Evolutionary conservation across 2,888 invertebrate genomes (phyloP), one percentile per base, ranked within the genome.

Genomic region (Leistus spinibarbis): DNA sequence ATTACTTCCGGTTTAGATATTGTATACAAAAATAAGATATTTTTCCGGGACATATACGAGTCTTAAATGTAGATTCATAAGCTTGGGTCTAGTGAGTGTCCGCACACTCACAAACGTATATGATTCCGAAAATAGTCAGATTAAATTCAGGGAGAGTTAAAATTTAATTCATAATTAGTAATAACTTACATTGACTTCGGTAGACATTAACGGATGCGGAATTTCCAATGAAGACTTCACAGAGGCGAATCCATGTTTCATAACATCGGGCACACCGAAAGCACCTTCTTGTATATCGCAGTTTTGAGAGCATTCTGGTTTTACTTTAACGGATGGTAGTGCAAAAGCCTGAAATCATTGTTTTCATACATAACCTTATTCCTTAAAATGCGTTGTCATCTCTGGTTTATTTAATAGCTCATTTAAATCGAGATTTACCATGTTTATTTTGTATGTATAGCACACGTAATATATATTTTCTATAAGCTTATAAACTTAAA

Each of bases 181-280:
- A 16, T 24, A 76, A 86, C 89, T 88, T 88, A 93, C 94, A 84
- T 90, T 90, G 81, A 84, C 86, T 84, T 92, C 92, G 1, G 93
- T 91, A 20, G 84, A 82, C 84, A 92, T 91, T 72, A 95, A 81
- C 0, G 93, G 92, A 86, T 95, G 94, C 66, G 87, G 82, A 63
- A 84, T 82, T 76, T 89, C 89, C 69, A 90, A 80, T 78, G 87
- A 88, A 24, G 87, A 84, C 80, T 87, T 88, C 0, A 88, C 86
- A 2, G 88, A 86, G 65, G 86, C 84, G 56, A 91, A 82, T 1
- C 92, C 92, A 76, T 85, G 86, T 23, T 89, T 86, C 85, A 94
- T 88, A 0, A 90, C 87, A 81, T 90, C 89, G 7, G 91, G 90
- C 7, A 92, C 86, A 65, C 91, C 93, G 83, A 90, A 92, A 20